Percentiles rank a stretch among this genome's conserved stretches.
Conservation (phyloP, 2,113 vertebrate genomes). For the Rhombomys opimus region DNA sequence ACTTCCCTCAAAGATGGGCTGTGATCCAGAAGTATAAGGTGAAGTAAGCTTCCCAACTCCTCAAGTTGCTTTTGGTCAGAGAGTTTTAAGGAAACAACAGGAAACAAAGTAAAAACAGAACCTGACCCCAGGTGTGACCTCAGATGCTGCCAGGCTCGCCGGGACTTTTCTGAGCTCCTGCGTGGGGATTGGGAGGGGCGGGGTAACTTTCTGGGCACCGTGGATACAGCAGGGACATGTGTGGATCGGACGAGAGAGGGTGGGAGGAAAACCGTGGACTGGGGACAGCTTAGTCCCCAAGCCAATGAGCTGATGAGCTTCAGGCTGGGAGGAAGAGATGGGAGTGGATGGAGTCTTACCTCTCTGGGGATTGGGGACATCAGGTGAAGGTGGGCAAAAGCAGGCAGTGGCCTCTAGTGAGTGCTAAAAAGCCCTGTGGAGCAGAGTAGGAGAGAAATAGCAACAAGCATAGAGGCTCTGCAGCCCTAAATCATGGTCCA, state of each 20-base stretch:
- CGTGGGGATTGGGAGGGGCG: rapidly evolving
- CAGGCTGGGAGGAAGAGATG: background rate
- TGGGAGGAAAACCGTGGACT: rapidly evolving
- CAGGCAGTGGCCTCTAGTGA: background rate
- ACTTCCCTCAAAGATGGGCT: background rate
- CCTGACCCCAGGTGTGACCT: background rate
- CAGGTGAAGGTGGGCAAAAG: background rate
- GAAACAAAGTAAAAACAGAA: background rate
- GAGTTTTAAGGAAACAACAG: no score
- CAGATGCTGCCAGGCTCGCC: background rate
- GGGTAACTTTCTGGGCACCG: background rate
- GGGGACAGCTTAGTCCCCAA: rapidly evolving
- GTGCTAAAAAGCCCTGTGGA: background rate
- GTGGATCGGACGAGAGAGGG: background rate
- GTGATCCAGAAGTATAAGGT: background rate
- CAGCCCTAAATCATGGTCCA: background rate
- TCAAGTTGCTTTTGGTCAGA: background rate
- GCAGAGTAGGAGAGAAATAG: background rate
- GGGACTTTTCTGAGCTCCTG: background rate
- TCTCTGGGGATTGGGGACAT: background rate
- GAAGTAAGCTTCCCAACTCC: background rate
- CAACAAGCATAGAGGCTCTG: rapidly evolving
- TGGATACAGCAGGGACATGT: background rate
- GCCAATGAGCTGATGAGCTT: background rate
- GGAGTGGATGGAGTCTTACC: no score